Conservation (phyloP, 2,113 vertebrate species). For the Crotalus helleri region DNA sequence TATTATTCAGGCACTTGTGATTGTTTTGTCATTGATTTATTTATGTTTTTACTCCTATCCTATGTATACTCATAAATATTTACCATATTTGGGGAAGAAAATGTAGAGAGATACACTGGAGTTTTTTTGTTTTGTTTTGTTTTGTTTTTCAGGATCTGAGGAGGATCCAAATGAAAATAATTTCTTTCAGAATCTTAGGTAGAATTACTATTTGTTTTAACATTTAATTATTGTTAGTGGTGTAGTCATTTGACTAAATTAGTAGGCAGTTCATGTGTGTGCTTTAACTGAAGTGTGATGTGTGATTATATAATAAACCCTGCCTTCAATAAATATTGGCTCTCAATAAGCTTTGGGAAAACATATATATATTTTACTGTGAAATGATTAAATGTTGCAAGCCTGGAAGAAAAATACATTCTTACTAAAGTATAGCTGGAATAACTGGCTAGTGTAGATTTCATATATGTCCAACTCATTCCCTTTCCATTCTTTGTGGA, state of each 20-base stretch:
- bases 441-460: neutral
- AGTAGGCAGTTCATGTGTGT: neutral
- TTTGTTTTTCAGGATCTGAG: neutral
- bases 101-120: neutral
- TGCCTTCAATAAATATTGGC: neutral
- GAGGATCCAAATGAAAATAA: neutral
- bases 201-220: conserved; percentile 24
- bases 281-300: neutral
- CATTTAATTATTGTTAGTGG: neutral
- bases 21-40: conserved; percentile 22
- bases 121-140: neutral
- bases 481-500: neutral
- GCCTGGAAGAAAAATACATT: neutral
- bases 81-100: neutral
- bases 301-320: conserved; percentile 4
- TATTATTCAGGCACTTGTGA: conserved; percentile 14
- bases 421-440: neutral
- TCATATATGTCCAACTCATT: neutral
- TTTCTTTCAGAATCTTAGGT: conserved; percentile 25
- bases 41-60: neutral
- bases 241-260: neutral
- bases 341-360: neutral
- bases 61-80: neutral
- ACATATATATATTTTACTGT: neutral
- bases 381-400: neutral